Evolutionary conservation across 2,888 invertebrate genomes (phyloP).

Genomic region (Acleris holmiana): DNA sequence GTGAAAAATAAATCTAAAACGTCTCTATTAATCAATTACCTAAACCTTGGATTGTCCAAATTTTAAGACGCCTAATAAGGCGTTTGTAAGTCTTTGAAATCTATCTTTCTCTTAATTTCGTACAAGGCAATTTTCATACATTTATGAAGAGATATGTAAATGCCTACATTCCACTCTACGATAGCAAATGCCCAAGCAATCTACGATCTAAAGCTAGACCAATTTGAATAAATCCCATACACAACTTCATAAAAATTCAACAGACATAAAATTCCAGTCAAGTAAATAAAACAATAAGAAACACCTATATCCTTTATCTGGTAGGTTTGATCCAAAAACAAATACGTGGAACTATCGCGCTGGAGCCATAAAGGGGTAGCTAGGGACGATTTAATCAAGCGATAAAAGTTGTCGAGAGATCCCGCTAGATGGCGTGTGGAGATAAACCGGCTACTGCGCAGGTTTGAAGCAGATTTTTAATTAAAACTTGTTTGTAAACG

Average conservation of each 20-base stretch:
- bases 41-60: no score
- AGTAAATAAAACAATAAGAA: slow-evolving; percentile 39
- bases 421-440: slow-evolving; percentile 64
- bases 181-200: slow-evolving; percentile 14
- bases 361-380: slow-evolving; percentile 73
- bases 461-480: slow-evolving; percentile 9
- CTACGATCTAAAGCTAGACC: slow-evolving; percentile 12
- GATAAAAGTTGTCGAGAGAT: slow-evolving; percentile 73
- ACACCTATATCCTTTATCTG: slow-evolving; percentile 52
- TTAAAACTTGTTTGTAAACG: slow-evolving; percentile 2
- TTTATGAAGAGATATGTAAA: slow-evolving; percentile 7
- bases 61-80: no score
- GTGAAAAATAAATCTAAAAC: no score
- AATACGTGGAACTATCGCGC: slow-evolving; percentile 63
- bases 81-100: no score
- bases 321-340: slow-evolving; percentile 57
- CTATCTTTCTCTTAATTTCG: no score
- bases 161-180: background rate
- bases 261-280: slow-evolving; percentile 30
- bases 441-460: slow-evolving; percentile 56
- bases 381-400: slow-evolving; percentile 73
- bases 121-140: background rate
- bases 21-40: no score
- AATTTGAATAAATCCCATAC: slow-evolving; percentile 24
- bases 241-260: slow-evolving; percentile 36